Percentiles rank a stretch among this genome's conserved stretches.
Evolutionary conservation across 2,797 vertebrate genomes (phyloP).

Genomic region (Enteromius unitaeniatus): DNA sequence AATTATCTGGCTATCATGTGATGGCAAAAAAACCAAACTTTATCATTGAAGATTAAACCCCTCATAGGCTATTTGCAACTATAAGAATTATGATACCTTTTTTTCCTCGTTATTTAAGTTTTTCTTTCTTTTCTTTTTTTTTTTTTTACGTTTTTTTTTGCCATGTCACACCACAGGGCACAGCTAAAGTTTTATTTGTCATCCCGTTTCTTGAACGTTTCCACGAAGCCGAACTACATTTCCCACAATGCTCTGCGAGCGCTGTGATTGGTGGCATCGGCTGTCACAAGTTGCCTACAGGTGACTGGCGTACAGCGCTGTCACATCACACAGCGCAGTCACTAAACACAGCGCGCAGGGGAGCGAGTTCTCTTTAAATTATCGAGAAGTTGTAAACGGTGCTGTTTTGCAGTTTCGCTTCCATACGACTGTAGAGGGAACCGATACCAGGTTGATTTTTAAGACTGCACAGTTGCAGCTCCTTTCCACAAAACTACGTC

Average conservation of each 20-base stretch:
- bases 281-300: slow-evolving; percentile 72
- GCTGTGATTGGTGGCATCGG: slow-evolving; percentile 70
- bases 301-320: slow-evolving; percentile 73
- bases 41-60: too few relatives aligned
- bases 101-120: neutral
- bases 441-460: slow-evolving; percentile 23
- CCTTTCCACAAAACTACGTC: slow-evolving; percentile 66
- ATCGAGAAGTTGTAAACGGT: slow-evolving; percentile 40
- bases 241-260: slow-evolving; percentile 65
- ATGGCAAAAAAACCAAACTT: too few relatives aligned
- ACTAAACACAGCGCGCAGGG: slow-evolving; percentile 73
- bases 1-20: too few relatives aligned
- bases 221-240: slow-evolving; percentile 67
- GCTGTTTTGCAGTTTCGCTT: slow-evolving; percentile 42
- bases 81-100: neutral
- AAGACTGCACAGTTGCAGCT: slow-evolving; percentile 43
- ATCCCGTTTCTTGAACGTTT: neutral
- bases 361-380: slow-evolving; percentile 43
- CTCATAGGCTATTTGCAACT: too few relatives aligned
- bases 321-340: slow-evolving; percentile 70
- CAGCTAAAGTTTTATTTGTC: too few relatives aligned
- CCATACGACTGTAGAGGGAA: slow-evolving; percentile 39
- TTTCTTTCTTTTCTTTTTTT: too few relatives aligned
- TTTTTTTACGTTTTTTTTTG: too few relatives aligned
- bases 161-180: too few relatives aligned